Percentiles rank a stretch among this genome's conserved stretches.
These are phyloP conservation scores for Macrosoma leucophasiata DNA, from an alignment of 2,888 invertebrate species.

Conservation along the genomic window DNA sequence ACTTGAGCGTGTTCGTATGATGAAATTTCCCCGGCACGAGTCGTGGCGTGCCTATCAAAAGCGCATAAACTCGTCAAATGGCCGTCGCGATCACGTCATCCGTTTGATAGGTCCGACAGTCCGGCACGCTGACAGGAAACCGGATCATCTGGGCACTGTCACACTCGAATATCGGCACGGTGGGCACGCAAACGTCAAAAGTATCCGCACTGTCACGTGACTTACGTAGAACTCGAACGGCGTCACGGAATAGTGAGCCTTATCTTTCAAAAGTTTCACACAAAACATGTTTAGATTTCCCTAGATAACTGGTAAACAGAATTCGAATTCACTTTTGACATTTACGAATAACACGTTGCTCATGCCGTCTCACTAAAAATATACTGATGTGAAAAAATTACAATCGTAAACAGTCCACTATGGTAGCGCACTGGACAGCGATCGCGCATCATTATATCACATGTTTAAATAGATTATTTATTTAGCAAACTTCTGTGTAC, in stretches of 20 bases:
- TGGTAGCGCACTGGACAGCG: conserved; percentile 59
- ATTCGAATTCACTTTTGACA: conserved; percentile 60
- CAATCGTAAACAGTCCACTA: conserved; percentile 67
- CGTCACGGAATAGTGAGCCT: conserved; percentile 58
- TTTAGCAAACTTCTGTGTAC: conserved; percentile 46
- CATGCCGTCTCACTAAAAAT: conserved; percentile 64
- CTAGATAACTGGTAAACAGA: conserved; percentile 33
- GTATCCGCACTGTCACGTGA: conserved; percentile 45
- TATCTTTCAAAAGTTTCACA: conserved; percentile 58
- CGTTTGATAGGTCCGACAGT: conserved; percentile 26
- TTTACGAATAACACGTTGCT: conserved; percentile 68
- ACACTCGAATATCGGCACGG: conserved; percentile 28
- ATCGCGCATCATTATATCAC: conserved; percentile 71
- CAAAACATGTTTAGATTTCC: conserved; percentile 50
- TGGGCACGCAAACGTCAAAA: conserved; percentile 62
- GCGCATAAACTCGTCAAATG: conserved; percentile 19
- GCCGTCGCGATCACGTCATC: conserved; percentile 24
- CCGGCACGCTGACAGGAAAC: conserved; percentile 33
- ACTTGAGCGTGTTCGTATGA: conserved; percentile 22
- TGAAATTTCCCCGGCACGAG: conserved; percentile 23
- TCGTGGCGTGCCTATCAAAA: conserved; percentile 16
- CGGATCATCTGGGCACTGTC: conserved; percentile 49
- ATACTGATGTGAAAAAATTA: conserved; percentile 67
- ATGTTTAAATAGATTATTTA: conserved; percentile 68
- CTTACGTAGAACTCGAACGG: conserved; percentile 56